Conservation (phyloP, 1,140 invertebrate species). For the Nasonia vitripennis region DNA sequence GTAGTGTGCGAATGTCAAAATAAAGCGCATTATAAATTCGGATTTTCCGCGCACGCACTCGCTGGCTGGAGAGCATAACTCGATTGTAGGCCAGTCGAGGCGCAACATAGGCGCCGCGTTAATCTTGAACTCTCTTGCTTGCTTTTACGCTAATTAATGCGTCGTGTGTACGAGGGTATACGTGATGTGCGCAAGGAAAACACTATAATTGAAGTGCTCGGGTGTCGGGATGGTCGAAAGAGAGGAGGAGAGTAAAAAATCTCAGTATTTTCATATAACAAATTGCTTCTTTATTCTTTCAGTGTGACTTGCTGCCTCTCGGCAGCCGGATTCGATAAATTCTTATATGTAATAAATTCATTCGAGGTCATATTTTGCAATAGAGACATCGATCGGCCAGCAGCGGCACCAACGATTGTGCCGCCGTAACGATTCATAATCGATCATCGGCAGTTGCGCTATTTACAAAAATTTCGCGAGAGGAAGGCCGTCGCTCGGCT, state of each 20-base stretch:
- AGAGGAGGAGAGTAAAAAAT: background rate
- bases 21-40: too few species aligned
- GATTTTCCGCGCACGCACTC: too few species aligned
- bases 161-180: too few species aligned
- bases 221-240: background rate
- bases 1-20: too few species aligned
- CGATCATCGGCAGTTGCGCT: slow-evolving; percentile 19
- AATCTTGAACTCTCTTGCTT: too few species aligned
- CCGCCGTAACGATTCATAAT: slow-evolving; percentile 25
- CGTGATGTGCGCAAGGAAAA: background rate
- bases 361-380: slow-evolving; percentile 40
- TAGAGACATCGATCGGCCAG: background rate
- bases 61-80: too few species aligned
- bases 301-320: slow-evolving; percentile 22
- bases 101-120: too few species aligned
- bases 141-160: too few species aligned
- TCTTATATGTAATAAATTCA: slow-evolving; percentile 21
- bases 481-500: background rate
- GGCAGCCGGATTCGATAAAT: slow-evolving; percentile 27
- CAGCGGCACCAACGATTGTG: background rate
- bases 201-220: background rate
- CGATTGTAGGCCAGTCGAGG: too few species aligned
- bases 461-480: slow-evolving; percentile 34
- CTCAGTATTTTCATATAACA: slow-evolving; percentile 45
- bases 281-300: slow-evolving; percentile 48